Evolutionary conservation across 1,140 invertebrate species (phyloP).

Genomic region (Ips nitidus): DNA sequence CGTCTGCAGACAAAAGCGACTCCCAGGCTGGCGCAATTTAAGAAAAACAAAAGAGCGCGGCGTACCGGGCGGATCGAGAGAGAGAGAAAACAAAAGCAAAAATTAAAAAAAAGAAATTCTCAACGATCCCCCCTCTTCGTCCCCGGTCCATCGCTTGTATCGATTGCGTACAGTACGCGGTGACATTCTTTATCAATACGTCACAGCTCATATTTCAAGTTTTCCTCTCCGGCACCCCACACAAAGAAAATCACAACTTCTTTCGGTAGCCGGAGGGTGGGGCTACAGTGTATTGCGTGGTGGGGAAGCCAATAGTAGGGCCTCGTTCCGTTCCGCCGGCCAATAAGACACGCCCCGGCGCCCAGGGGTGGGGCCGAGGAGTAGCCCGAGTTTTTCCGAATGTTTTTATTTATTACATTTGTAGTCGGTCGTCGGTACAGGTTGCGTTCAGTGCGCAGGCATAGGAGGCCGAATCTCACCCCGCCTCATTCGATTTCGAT

Average conservation of each 20-base stretch:
- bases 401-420: constrained; percentile 70
- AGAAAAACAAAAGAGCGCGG: constrained; percentile 40
- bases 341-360: constrained; percentile 42
- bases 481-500: constrained; percentile 48
- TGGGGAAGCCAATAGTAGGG: constrained; percentile 50
- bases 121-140: constrained; percentile 5
- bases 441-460: constrained; percentile 54
- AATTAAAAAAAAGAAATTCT: constrained; percentile 34
- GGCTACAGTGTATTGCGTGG: constrained; percentile 40
- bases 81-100: constrained; percentile 37
- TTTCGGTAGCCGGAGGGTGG: constrained; percentile 49
- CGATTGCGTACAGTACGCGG: constrained; percentile 57
- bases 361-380: constrained; percentile 36
- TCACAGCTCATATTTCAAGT: constrained; percentile 56
- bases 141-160: constrained; percentile 45
- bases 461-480: constrained; percentile 54
- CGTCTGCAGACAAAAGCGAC: constrained; percentile 34
- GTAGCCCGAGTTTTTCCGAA: constrained; percentile 55
- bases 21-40: constrained; percentile 38
- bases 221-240: constrained; percentile 52
- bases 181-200: constrained; percentile 65
- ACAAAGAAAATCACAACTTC: constrained; percentile 52
- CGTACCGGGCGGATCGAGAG: constrained; percentile 34
- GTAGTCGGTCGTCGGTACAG: constrained; percentile 61
- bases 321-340: constrained; percentile 45